Percentiles rank a stretch among this genome's conserved stretches.
phyloP scores from a whole-genome alignment of 1,140 invertebrate genomes.

The Chionoecetes opilio region DNA sequence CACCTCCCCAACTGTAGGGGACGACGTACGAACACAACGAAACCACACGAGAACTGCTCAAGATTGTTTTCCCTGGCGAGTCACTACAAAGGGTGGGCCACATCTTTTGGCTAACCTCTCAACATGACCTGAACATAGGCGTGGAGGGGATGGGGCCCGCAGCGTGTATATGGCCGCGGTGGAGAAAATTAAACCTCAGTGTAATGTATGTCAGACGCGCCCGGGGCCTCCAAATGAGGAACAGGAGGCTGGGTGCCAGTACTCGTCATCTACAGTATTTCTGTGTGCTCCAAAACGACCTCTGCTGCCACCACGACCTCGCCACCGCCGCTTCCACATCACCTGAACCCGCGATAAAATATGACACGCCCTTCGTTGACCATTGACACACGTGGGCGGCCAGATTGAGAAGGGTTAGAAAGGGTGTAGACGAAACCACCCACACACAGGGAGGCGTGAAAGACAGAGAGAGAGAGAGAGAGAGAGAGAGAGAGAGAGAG shows the following conservation, averaged over 20 bases:
- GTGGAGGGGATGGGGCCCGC: constrained; percentile 4
- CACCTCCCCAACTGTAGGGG: constrained; percentile 74
- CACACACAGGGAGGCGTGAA: not conserved
- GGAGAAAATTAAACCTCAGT: constrained; percentile 46
- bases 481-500: not conserved
- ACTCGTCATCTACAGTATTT: constrained; percentile 60
- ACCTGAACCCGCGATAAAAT: not conserved
- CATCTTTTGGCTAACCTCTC: not conserved
- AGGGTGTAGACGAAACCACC: not conserved
- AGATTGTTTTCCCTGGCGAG: not conserved
- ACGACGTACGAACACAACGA: constrained; percentile 52
- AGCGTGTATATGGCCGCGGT: not conserved
- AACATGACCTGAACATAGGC: not conserved
- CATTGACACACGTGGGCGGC: not conserved
- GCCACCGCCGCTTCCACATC: not conserved
- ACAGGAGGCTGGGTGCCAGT: constrained; percentile 62
- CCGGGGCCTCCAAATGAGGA: constrained; percentile 75
- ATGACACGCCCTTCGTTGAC: not conserved
- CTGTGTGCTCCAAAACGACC: constrained; percentile 2
- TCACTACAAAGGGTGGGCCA: not conserved
- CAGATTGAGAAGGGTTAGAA: not conserved
- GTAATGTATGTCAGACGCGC: constrained; percentile 61
- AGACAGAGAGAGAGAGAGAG: constrained; percentile 54
- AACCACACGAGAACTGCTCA: not conserved
- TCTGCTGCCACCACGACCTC: not conserved